Conservation (phyloP, 2,888 invertebrate genomes). For the Azorinus chamasolen region DNA sequence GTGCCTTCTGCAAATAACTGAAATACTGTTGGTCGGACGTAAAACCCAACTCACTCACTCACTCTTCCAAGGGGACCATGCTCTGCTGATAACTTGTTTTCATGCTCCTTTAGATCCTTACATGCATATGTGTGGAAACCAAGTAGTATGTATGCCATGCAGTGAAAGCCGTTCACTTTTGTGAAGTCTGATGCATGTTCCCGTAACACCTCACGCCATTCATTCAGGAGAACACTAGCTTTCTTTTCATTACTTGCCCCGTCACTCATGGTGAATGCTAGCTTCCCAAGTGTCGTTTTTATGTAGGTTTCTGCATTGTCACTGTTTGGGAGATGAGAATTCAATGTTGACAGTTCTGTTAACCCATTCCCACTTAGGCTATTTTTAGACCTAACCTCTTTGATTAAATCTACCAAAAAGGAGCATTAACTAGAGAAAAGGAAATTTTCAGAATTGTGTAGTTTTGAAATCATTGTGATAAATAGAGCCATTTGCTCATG, state of each 20-base stretch:
- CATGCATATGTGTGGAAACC: slow-evolving; percentile 15
- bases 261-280: slow-evolving; percentile 28
- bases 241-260: slow-evolving; percentile 24
- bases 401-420: no score
- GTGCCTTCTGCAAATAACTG: no score
- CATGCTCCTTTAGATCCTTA: no score
- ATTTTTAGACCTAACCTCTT: no score
- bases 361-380: no score
- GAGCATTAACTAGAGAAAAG: no score
- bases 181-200: neutral
- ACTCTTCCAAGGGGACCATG: neutral
- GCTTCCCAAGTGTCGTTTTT: slow-evolving; percentile 21
- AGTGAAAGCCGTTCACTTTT: slow-evolving; percentile 27
- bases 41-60: no score
- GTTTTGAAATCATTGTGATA: no score
- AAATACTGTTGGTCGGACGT: no score
- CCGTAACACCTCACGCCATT: slow-evolving; percentile 16
- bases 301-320: neutral
- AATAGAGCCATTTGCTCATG: no score
- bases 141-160: slow-evolving; percentile 35
- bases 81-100: slow-evolving; percentile 8
- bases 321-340: neutral
- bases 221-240: slow-evolving; percentile 9
- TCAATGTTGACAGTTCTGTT: no score
- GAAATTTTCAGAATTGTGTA: no score